phyloP scores from a whole-genome alignment of 2,797 vertebrate genomes.

The Lates japonicus region DNA sequence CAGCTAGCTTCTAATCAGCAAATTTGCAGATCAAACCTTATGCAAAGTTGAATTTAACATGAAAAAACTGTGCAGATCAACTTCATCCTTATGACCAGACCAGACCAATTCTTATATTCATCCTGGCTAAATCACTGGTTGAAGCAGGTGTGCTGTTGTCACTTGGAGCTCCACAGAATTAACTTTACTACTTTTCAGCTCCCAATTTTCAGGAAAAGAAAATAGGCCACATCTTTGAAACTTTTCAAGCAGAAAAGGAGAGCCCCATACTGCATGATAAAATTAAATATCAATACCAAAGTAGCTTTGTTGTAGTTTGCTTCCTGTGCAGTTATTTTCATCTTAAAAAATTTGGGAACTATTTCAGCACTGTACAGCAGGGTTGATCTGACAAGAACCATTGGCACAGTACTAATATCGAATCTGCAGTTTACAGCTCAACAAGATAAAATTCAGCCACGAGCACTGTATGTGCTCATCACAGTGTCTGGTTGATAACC shows the following conservation, averaged over 20 bases:
- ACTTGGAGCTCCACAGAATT: slow-evolving; percentile 1
- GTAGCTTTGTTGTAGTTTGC: slow-evolving; percentile 16
- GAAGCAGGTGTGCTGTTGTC: background rate
- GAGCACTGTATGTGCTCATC: background rate
- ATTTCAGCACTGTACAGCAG: background rate
- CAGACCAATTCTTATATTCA: background rate
- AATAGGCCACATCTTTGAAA: slow-evolving; percentile 17
- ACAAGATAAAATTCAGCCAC: background rate
- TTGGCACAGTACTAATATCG: background rate
- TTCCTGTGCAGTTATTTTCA: slow-evolving; percentile 13
- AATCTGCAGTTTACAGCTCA: slow-evolving; percentile 5
- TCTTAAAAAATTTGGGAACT: slow-evolving; percentile 10
- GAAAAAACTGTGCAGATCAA: background rate
- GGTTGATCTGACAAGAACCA: slow-evolving; percentile 25
- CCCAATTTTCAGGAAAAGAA: slow-evolving; percentile 20
- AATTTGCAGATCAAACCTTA: background rate
- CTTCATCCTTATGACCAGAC: background rate
- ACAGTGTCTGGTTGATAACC: background rate
- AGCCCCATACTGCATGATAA: background rate
- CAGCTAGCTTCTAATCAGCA: background rate
- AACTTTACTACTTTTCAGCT: background rate
- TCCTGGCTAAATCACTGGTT: background rate
- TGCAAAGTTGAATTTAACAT: background rate
- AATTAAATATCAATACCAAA: slow-evolving; percentile 39
- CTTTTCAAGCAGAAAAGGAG: slow-evolving; percentile 22